Base-by-base conservation (phyloP, 53 echinoderm and acorn worm species). In the Astropecten irregularis region DNA sequence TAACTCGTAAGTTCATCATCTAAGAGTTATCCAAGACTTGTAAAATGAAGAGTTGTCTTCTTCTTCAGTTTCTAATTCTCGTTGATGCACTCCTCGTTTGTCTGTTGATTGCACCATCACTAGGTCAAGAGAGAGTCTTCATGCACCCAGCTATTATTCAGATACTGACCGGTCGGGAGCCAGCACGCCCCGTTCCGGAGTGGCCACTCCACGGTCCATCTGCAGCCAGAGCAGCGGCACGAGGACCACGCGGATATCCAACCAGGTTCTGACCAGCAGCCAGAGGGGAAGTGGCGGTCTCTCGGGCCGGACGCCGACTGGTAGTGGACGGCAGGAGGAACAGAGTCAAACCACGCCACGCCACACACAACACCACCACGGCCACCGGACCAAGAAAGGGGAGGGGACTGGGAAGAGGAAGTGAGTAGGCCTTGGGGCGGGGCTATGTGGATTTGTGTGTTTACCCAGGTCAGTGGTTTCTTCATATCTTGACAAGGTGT, bases 111-210 rank as follows among this genome's bases (percentile, higher is more conserved):
- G n/a, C n/a, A n/a, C n/a, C n/a, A n/a, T n/a, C n/a, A n/a, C n/a
- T n/a, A 95, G 95, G 19, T 95, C 95, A 23, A 73, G 92, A 71
- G 95, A 95, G 66, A 95, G 95, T 61, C 69, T 95, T 1, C 91
- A 85, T 51, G 86, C 76, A 0, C 86, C 86, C 20, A 74, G 86
- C 61, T 76, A 74, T 66, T 65, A 74, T 40, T 85, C 86, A 25
- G 86, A 85, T 76, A 85, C 86, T 1, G 86, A 85, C 76, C 74
- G 71, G 48, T 85, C 86, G 16, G 86, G 86, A 0, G 67, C 54
- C 52, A 85, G 74, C 66, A 73, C 86, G 0, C 86, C 86, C 0
- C 86, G 65, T 36, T 85, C 86, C 0, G 86, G 86, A 28, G 53
- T 64, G 1, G 60, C 76, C 42, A 85, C 86, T 16, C 86, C 86